Percentiles rank a stretch among this genome's conserved stretches.
These are phyloP conservation scores for Anorthoa munda DNA, from an alignment of 2,888 invertebrate genomes.

Conservation along the genomic window DNA sequence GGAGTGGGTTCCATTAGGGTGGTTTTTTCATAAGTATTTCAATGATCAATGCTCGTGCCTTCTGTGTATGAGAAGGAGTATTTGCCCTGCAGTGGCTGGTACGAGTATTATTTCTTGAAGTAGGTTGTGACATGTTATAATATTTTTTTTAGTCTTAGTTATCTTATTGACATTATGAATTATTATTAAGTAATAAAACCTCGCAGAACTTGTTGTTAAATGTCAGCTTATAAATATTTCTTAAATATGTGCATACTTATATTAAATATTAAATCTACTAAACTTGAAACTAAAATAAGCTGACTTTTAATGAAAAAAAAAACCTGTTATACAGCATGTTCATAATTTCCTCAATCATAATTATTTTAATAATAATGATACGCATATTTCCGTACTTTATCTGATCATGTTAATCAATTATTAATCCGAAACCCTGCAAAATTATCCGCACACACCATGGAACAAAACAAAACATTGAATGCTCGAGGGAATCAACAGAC, in stretches of 20 bases:
- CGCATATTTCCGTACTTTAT: neutral
- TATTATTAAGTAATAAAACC: too few species aligned
- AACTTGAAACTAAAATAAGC: neutral
- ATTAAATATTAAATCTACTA: too few species aligned
- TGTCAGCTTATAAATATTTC: neutral
- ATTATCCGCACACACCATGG: neutral
- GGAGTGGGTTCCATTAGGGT: neutral
- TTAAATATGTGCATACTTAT: too few species aligned
- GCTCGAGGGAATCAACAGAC: conserved; percentile 2
- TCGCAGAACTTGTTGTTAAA: neutral
- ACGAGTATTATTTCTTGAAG: too few species aligned
- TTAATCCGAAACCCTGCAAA: neutral
- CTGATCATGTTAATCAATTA: neutral
- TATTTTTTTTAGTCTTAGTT: too few species aligned
- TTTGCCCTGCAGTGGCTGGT: too few species aligned
- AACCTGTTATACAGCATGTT: neutral
- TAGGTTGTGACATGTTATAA: too few species aligned
- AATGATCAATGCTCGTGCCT: too few species aligned
- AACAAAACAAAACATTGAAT: conserved; percentile 11
- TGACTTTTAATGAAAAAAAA: neutral
- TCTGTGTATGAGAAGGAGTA: too few species aligned
- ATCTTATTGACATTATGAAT: too few species aligned
- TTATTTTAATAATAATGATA: neutral
- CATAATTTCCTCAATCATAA: neutral
- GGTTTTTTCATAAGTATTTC: too few species aligned